Evolutionary conservation across 1,140 invertebrate genomes (phyloP).

Genomic region (Caligus rogercresseyi): DNA sequence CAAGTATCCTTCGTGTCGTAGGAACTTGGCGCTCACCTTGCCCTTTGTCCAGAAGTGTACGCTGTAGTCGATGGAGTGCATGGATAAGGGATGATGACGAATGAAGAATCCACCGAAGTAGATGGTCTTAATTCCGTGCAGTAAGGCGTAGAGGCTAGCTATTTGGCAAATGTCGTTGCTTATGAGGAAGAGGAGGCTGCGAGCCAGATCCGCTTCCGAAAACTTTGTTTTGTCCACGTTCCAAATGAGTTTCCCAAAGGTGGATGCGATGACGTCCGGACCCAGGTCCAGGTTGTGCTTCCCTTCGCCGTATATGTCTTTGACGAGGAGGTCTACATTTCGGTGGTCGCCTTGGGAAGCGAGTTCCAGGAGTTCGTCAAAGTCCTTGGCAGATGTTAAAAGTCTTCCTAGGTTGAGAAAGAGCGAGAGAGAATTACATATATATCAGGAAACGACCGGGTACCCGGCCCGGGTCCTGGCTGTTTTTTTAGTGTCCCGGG

Average conservation of each 20-base stretch:
- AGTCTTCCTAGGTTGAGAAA: background rate
- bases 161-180: slow-evolving; percentile 62
- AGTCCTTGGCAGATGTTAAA: slow-evolving; percentile 33
- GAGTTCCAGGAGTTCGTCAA: slow-evolving; percentile 50
- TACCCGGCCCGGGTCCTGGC: too few relatives aligned
- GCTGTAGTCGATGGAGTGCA: slow-evolving; percentile 52
- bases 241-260: slow-evolving; percentile 48
- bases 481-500: too few relatives aligned
- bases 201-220: slow-evolving; percentile 44
- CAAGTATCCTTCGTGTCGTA: slow-evolving; percentile 56
- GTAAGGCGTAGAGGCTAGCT: slow-evolving; percentile 47
- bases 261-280: slow-evolving; percentile 52
- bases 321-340: slow-evolving; percentile 52
- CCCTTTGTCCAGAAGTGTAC: slow-evolving; percentile 59
- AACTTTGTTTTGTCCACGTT: slow-evolving; percentile 16
- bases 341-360: slow-evolving; percentile 52
- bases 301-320: slow-evolving; percentile 54
- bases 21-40: slow-evolving; percentile 47
- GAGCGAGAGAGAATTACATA: background rate
- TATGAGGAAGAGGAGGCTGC: slow-evolving; percentile 49
- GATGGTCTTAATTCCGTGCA: slow-evolving; percentile 40
- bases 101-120: slow-evolving; percentile 42
- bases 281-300: slow-evolving; percentile 38
- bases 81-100: slow-evolving; percentile 51
- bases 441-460: too few relatives aligned